phyloP scores from a whole-genome alignment of 2,113 vertebrate species.

The Balaeniceps rex region DNA sequence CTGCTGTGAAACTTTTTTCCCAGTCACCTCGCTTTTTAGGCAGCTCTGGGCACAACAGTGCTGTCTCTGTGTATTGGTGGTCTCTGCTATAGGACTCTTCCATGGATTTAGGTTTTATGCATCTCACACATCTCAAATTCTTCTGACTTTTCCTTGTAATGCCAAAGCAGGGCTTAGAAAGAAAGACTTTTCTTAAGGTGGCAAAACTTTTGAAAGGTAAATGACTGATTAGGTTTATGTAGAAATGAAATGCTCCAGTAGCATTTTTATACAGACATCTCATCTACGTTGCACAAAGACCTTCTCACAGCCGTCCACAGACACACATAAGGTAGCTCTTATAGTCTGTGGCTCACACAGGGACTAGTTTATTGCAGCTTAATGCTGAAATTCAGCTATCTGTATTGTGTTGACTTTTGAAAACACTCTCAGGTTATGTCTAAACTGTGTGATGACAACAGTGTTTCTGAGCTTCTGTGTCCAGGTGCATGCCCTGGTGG shows the following conservation, averaged over 20 bases:
- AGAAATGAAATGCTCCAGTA: not conserved
- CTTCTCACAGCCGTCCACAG: not conserved
- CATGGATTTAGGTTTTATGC: not conserved
- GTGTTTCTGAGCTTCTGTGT: not conserved
- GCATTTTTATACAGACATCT: not conserved
- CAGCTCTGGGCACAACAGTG: not conserved
- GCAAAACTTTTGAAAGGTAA: not conserved
- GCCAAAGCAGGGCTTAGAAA: not conserved
- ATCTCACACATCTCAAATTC: not conserved
- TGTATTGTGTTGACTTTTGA: not conserved
- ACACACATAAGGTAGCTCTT: not conserved
- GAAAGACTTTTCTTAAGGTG: not conserved
- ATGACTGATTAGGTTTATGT: not conserved
- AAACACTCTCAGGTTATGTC: not conserved
- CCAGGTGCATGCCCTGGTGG: not conserved
- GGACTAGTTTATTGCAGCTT: not conserved
- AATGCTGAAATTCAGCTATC: not conserved
- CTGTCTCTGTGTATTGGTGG: accelerated
- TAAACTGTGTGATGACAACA: not conserved
- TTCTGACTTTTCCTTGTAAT: not conserved
- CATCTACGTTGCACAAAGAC: not conserved
- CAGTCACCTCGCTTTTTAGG: not conserved
- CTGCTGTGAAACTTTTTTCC: not conserved
- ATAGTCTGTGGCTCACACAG: not conserved
- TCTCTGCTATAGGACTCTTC: not conserved